These are phyloP conservation scores for Ia io DNA, from an alignment of 2,113 vertebrate species.

Conservation along the genomic window DNA sequence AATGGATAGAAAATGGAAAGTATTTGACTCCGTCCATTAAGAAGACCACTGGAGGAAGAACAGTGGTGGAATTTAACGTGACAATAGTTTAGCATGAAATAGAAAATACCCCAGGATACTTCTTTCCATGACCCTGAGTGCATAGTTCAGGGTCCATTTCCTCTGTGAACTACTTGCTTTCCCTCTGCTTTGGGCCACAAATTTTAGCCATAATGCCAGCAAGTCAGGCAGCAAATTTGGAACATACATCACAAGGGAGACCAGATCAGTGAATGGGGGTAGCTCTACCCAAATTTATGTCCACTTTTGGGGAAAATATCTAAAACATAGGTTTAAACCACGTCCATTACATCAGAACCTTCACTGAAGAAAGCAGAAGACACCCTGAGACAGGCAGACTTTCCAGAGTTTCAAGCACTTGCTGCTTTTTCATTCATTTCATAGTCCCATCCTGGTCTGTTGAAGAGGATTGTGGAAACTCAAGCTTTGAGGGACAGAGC, in stretches of 20 bases:
- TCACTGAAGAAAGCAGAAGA: background rate
- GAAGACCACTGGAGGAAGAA: background rate
- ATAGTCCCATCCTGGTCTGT: background rate
- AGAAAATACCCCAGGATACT: background rate
- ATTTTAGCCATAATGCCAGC: conserved; percentile 19
- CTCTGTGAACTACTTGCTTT: background rate
- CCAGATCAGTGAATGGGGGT: background rate
- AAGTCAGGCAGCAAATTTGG: background rate
- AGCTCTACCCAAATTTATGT: background rate
- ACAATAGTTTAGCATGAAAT: background rate
- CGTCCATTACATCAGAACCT: background rate
- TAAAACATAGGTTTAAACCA: background rate
- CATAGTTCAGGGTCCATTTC: background rate
- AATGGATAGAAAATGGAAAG: conserved; percentile 20
- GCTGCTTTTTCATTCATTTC: background rate
- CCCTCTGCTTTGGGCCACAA: background rate
- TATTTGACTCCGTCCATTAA: background rate
- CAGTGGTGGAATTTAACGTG: background rate
- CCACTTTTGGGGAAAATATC: background rate
- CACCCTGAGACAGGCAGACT: background rate
- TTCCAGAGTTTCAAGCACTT: background rate
- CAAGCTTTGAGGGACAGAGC: background rate
- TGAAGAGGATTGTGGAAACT: background rate
- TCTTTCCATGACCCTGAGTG: background rate
- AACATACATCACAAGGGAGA: background rate